Conservation (phyloP, 2,888 invertebrate species). For the Drosophila helvetica region DNA sequence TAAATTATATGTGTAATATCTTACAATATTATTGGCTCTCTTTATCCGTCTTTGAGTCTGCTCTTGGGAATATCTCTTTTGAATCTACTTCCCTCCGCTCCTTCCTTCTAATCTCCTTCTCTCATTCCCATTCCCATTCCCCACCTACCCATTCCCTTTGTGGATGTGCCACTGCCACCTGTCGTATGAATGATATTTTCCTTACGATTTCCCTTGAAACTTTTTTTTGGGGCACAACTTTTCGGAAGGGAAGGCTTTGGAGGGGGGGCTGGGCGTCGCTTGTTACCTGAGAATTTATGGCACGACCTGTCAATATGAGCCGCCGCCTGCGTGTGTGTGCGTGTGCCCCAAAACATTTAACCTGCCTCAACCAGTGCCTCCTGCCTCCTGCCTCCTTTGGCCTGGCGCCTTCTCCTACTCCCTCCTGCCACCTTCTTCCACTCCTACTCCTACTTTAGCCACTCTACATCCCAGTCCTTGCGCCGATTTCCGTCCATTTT, state of each 20-base stretch:
- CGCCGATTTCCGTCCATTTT: neutral
- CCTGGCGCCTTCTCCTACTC: neutral
- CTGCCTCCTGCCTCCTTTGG: neutral
- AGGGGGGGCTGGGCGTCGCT: constrained; percentile 14
- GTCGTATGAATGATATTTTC: constrained; percentile 61
- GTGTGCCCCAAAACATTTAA: constrained; percentile 12
- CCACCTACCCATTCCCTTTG: neutral
- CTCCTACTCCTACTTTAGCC: neutral
- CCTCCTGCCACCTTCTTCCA: neutral
- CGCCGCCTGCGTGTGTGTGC: constrained; percentile 15
- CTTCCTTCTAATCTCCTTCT: neutral
- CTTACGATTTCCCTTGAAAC: neutral
- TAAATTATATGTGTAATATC: no score
- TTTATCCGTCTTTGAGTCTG: neutral
- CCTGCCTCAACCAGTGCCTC: neutral
- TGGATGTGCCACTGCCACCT: constrained; percentile 19
- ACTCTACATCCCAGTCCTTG: neutral
- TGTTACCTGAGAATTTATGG: constrained; percentile 70
- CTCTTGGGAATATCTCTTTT: neutral
- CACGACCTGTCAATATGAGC: constrained; percentile 65
- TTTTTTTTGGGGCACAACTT: neutral
- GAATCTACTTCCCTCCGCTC: neutral
- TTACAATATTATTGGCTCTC: no score
- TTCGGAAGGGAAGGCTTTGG: neutral
- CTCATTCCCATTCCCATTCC: neutral